These are phyloP conservation scores for Platyscapa corneri DNA, from an alignment of 1,140 invertebrate species.

Conservation along the genomic window DNA sequence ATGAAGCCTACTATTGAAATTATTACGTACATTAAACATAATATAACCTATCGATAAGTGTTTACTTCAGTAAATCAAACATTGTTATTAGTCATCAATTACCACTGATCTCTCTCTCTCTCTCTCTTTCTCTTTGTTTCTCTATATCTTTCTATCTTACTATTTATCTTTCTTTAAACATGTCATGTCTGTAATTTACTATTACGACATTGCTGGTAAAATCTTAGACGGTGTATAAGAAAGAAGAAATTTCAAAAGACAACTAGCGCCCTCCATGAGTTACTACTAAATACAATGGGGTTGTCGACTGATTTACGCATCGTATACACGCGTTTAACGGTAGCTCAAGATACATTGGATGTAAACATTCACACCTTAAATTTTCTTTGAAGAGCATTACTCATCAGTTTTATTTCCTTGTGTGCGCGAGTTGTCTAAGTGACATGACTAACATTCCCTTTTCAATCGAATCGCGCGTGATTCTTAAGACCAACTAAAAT, in stretches of 20 bases:
- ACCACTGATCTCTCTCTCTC: too few relatives aligned
- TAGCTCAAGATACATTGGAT: background rate
- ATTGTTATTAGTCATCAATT: too few relatives aligned
- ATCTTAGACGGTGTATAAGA: background rate
- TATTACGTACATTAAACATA: too few relatives aligned
- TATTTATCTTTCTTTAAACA: too few relatives aligned
- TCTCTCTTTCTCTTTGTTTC: too few relatives aligned
- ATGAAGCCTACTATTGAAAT: too few relatives aligned
- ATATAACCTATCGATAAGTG: too few relatives aligned
- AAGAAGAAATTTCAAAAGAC: background rate
- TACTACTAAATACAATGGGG: background rate
- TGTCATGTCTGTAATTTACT: too few relatives aligned
- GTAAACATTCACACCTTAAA: conserved; percentile 46
- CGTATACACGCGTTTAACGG: background rate
- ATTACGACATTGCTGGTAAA: too few relatives aligned
- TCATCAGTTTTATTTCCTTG: conserved; percentile 7
- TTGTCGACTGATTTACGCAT: background rate
- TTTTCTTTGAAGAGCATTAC: conserved; percentile 41
- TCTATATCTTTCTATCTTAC: too few relatives aligned
- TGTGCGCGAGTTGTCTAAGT: background rate
- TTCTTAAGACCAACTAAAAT: background rate
- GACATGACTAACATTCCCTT: conserved; percentile 30
- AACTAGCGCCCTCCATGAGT: background rate
- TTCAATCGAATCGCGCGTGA: background rate
- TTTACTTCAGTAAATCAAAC: too few relatives aligned